Conservation (phyloP, 2,797 vertebrate species). For the Pachyuromys duprasi region DNA sequence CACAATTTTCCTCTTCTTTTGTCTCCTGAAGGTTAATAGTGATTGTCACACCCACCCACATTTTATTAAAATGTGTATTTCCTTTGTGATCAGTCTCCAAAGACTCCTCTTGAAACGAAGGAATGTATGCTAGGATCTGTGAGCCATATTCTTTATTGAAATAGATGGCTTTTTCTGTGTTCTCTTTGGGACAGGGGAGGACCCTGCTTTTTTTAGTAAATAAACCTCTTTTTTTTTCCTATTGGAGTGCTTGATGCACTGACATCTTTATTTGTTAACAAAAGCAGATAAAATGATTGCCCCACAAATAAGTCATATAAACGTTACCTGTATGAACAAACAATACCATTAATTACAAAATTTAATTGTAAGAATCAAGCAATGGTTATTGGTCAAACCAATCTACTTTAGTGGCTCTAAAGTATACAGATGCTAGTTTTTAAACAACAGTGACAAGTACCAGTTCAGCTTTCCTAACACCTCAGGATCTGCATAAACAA, state of each 20-base stretch:
- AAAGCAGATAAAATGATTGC: constrained; percentile 54
- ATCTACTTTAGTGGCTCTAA: constrained; percentile 50
- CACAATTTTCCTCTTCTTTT: neutral
- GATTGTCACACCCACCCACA: neutral
- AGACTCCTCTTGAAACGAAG: constrained; percentile 1
- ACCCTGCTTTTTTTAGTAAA: no score
- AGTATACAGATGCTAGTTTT: constrained; percentile 51
- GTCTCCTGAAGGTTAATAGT: neutral
- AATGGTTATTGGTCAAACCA: constrained; percentile 60
- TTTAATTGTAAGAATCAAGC: constrained; percentile 73
- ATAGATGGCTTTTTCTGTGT: neutral
- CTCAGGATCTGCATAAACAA: constrained; percentile 54
- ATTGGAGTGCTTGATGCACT: constrained; percentile 24
- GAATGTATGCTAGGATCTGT: neutral
- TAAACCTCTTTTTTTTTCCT: no score
- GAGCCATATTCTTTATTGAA: neutral
- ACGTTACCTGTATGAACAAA: constrained; percentile 65
- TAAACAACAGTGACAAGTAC: constrained; percentile 68
- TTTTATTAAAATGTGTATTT: neutral
- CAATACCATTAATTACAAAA: constrained; percentile 67
- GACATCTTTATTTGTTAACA: constrained; percentile 55
- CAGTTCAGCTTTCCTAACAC: constrained; percentile 35
- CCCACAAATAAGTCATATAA: constrained; percentile 53
- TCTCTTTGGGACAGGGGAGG: neutral
- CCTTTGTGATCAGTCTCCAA: constrained; percentile 11